Evolutionary conservation across 2,113 vertebrate genomes (phyloP), one percentile per base, ranked within the genome.

Genomic region (Rissa tridactyla): DNA sequence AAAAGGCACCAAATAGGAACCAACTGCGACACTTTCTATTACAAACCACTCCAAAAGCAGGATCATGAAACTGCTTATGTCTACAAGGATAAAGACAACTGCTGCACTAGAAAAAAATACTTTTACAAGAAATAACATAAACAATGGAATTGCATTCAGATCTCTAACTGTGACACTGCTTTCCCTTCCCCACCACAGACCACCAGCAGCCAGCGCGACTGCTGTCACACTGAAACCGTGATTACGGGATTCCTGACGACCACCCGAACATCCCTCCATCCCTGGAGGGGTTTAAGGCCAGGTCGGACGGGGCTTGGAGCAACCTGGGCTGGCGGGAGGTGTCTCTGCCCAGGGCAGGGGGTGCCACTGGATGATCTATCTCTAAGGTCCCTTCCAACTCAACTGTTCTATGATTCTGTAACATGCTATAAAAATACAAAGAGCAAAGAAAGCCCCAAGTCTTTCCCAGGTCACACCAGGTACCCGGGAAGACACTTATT

Each of bases 41-140:
- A 9, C 73, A 57, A 70, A 58, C 5, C 52, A 1, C 49, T 5
- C 52, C 42, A 7, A 16, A 36, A 38, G 49, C 5, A 36, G 32
- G 9, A 11, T 1, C 32, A 1, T 5, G 20, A 38, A n/a, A 20
- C 11, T 7, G 15, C 23, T 26, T 4, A 0, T 2, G 9, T 32
- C 80, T 44, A 1, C 15, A 5, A 38, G 84, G 36, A 52, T 10
- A 49, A 54, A 40, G 6, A 6, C 42, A 36, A 49, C 29, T 3
- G 34, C 13, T 17, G 23, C 30, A 11, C 5, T 13, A 23, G 38
- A 14, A 73, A 57, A 57, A 69, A 81, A 34, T 0, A 20, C 19
- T 42, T 65, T 10, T 21, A n/a, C 1, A 6, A 32, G 54, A 52
- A 40, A 6, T 6, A 11, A 5, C 29, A 40, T 3, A 11, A 82